A percentile compares a stretch with the other conserved stretches of the same genome.
Evolutionary conservation across 2,797 vertebrate species (phyloP).

Genomic region (Momotus momota): DNA sequence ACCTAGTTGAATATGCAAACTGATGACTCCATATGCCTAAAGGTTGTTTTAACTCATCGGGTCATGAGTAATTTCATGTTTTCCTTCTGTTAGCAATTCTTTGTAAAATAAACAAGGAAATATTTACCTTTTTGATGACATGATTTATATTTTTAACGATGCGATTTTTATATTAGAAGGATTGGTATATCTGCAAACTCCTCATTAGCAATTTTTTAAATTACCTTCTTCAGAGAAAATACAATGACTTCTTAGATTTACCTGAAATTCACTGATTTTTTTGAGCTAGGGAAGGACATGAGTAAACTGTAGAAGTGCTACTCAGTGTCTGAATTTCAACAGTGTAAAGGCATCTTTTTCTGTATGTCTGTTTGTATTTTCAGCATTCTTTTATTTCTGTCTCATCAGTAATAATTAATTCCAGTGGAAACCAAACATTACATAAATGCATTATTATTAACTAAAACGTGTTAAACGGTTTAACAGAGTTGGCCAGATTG

Average conservation of each 20-base stretch:
- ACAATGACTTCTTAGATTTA: not conserved
- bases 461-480: conserved; percentile 18
- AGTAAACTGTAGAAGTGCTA: not conserved
- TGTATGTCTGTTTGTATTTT: conserved; percentile 47
- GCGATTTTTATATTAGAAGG: not conserved
- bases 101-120: not conserved
- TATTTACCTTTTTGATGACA: not conserved
- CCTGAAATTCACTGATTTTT: not conserved
- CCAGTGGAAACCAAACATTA: conserved; percentile 24
- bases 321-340: not conserved
- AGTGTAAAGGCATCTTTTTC: not conserved
- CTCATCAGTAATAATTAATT: conserved; percentile 40
- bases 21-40: not conserved
- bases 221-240: not conserved
- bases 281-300: not conserved
- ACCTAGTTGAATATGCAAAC: not conserved
- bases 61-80: not conserved
- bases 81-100: not conserved
- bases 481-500: conserved; percentile 60
- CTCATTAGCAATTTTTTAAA: not conserved
- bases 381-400: conserved; percentile 53
- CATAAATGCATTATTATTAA: conserved; percentile 46
- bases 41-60: not conserved
- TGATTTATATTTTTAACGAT: not conserved
- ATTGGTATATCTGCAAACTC: not conserved